These are phyloP conservation scores for Macrosiphum euphorbiae DNA, from an alignment of 2,888 invertebrate genomes.

Conservation along the genomic window DNA sequence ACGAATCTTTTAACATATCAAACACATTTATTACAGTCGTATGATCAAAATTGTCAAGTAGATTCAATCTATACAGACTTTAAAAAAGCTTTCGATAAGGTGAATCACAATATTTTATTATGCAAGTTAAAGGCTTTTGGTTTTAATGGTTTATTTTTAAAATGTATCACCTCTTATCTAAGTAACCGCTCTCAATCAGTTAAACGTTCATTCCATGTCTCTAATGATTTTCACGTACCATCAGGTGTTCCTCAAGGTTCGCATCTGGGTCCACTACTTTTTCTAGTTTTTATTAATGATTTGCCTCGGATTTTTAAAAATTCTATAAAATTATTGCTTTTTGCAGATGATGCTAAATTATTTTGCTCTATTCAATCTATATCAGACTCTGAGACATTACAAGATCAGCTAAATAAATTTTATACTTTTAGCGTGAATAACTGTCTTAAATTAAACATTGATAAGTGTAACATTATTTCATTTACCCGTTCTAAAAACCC, in stretches of 20 bases:
- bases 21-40: conserved; percentile 23
- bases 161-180: neutral
- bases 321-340: conserved; percentile 1
- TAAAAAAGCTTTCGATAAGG: too few relatives aligned
- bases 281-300: conserved; percentile 38
- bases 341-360: too few relatives aligned
- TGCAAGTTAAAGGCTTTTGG: conserved; percentile 26
- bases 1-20: conserved; percentile 6
- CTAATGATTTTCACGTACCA: conserved; percentile 9
- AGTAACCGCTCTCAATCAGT: conserved; percentile 30
- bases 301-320: neutral
- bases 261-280: conserved; percentile 64
- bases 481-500: conserved; percentile 5
- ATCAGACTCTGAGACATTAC: neutral
- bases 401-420: neutral
- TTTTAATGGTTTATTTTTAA: conserved; percentile 33
- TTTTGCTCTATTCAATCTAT: neutral
- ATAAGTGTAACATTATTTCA: conserved; percentile 26
- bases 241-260: conserved; percentile 23
- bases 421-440: neutral
- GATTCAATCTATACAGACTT: neutral
- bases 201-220: conserved; percentile 19
- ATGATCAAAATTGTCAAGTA: conserved; percentile 17
- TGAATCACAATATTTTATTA: conserved; percentile 25
- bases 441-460: conserved; percentile 30